Percentiles rank a stretch among this genome's conserved stretches.
Evolutionary conservation across 1,140 invertebrate genomes (phyloP).

Genomic region (Papilio polytes): DNA sequence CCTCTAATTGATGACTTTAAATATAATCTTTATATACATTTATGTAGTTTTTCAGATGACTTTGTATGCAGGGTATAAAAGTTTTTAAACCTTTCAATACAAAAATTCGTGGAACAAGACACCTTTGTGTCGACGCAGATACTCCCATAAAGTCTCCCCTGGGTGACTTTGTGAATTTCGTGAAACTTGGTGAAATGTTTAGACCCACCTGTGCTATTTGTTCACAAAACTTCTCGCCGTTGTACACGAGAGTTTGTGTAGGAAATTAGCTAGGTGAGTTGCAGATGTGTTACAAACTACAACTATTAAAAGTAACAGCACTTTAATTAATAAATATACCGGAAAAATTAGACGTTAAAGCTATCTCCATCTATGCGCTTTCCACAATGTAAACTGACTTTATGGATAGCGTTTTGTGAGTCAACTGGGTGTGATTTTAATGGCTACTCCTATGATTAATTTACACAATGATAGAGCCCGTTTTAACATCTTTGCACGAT

Average conservation of each 20-base stretch:
- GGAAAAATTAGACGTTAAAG: not conserved
- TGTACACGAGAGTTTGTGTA: constrained; percentile 35
- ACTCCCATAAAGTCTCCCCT: constrained; percentile 30
- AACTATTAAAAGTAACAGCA: constrained; percentile 18
- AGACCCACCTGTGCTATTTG: constrained; percentile 39
- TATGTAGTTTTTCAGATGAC: not conserved
- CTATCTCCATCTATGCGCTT: not conserved
- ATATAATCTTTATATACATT: too few species aligned
- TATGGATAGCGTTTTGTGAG: too few species aligned
- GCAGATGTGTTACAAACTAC: constrained; percentile 23
- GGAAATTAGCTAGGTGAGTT: constrained; percentile 26
- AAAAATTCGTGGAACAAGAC: constrained; percentile 15
- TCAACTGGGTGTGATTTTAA: too few species aligned
- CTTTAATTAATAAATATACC: not conserved
- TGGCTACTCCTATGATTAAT: too few species aligned
- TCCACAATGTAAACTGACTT: not conserved
- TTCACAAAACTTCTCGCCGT: constrained; percentile 26
- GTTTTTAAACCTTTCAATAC: not conserved
- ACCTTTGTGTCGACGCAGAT: constrained; percentile 7
- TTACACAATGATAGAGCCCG: too few species aligned
- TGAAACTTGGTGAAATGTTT: constrained; percentile 36
- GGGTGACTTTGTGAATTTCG: constrained; percentile 38
- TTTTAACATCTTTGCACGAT: too few species aligned
- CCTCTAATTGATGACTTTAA: too few species aligned
- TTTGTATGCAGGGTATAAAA: not conserved